These are phyloP conservation scores for Mesocricetus auratus DNA, from an alignment of 2,113 vertebrate genomes.

Conservation along the genomic window DNA sequence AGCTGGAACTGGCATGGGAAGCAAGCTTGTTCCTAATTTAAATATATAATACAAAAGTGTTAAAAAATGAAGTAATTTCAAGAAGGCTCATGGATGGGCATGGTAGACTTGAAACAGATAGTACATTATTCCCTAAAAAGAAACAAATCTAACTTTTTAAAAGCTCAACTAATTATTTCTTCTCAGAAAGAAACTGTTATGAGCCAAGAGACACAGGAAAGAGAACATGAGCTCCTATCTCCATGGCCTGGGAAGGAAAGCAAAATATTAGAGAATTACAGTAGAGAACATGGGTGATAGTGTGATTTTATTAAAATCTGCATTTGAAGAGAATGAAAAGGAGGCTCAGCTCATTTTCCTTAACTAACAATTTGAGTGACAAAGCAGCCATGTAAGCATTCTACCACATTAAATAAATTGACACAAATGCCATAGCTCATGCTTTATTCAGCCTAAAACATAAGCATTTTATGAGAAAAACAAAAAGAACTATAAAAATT, in stretches of 20 bases:
- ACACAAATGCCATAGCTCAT: not conserved
- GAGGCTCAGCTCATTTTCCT: not conserved
- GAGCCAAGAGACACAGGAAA: not conserved
- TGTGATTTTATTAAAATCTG: not conserved
- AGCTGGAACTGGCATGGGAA: too few species aligned
- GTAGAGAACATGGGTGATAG: not conserved
- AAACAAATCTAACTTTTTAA: not conserved
- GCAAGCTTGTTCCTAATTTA: too few species aligned
- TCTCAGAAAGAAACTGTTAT: conserved; percentile 22
- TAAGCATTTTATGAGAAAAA: conserved; percentile 36
- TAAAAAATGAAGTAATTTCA: conserved; percentile 30
- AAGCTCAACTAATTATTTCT: not conserved
- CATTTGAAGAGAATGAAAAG: conserved; percentile 27
- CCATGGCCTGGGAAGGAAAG: not conserved
- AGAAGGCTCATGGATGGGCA: not conserved
- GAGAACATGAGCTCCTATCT: not conserved
- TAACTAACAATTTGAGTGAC: conserved; percentile 38
- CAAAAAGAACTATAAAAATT: conserved; percentile 18
- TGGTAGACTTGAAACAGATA: not conserved
- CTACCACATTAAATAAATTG: conserved; percentile 15
- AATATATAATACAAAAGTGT: too few species aligned
- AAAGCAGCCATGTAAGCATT: conserved; percentile 28
- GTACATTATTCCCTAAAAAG: not conserved
- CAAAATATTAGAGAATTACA: not conserved
- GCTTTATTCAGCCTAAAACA: conserved; percentile 58